Base-by-base conservation (phyloP, 2,888 invertebrate species). In the Metallyticus violacea region DNA sequence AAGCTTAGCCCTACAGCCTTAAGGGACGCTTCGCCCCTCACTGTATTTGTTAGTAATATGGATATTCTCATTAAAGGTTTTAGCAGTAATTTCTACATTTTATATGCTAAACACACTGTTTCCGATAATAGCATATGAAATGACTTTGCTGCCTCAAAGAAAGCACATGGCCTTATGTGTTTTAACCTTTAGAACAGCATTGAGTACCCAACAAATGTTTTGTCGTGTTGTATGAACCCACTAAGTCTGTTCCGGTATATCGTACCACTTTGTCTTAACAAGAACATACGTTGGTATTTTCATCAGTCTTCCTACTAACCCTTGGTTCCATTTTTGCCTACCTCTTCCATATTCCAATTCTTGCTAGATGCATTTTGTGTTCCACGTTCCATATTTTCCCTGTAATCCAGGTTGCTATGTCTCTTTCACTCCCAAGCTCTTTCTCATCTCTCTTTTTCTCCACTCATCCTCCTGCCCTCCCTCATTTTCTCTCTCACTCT, bases 401-500 rank as follows among this genome's bases (percentile, higher is more conserved):
- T 62, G 40, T 62, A 79, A 79, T n/a, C 9, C 79, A 79, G 26
- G 26, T 26, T 26, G 25, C 6, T 78, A 7, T 26, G 25, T 40
- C 40, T 76, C 82, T 76, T 25, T 78, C 28, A 26, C 62, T 82
- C 26, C n/a, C 26, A 22, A 9, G 15, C 76, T 82, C 62, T 62
- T 62, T 62, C 26, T 26, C 62, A 62, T 80, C n/a, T 25, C 77
- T 27, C 83, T 28, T 27, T 76, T 83, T 62, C 77, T 27, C 40
- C 85, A 82, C 82, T 27, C 85, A 76, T 82, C 27, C 84, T 85
- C 79, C 27, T 78, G 79, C 83, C 77, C 30, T 28, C 26, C 85
- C 15, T 76, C 81, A 27, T 29, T 62, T 40, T 79, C 86, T 79
- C 81, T 82, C 81, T 28, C 79, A 29, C 85, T 78, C 86, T 86